Evolutionary conservation across 2,113 vertebrate genomes (phyloP).

Genomic region (Salvelinus alpinus): DNA sequence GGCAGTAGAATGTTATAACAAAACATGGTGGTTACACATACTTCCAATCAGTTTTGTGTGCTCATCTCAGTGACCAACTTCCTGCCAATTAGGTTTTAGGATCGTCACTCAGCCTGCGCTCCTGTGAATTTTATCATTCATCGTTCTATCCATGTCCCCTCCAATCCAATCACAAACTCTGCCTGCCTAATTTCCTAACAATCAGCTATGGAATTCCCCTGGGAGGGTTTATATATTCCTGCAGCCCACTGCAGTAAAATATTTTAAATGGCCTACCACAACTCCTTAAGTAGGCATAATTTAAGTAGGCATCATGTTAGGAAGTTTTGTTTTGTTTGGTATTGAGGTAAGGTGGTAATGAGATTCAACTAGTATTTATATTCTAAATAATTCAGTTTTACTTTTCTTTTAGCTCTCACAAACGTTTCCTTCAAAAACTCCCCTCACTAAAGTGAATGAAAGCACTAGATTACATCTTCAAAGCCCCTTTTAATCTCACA

Average conservation of each 20-base stretch:
- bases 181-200: conserved; percentile 12
- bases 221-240: background rate
- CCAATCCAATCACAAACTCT: conserved; percentile 24
- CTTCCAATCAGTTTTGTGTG: conserved; percentile 2
- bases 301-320: background rate
- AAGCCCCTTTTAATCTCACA: conserved; percentile 46
- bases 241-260: too few species aligned
- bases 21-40: background rate
- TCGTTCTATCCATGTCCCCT: background rate
- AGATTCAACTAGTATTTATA: background rate
- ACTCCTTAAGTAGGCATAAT: background rate
- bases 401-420: conserved; percentile 1
- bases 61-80: conserved; percentile 11
- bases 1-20: background rate
- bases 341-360: background rate
- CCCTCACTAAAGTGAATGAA: conserved; percentile 24
- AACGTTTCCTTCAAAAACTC: conserved; percentile 13
- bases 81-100: conserved; percentile 17
- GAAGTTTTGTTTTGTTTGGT: background rate
- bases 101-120: conserved; percentile 12
- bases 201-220: background rate
- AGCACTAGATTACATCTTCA: conserved; percentile 36
- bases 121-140: conserved; percentile 22
- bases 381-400: background rate
- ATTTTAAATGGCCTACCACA: background rate